Percentiles rank a stretch among this genome's conserved stretches.
phyloP scores from a whole-genome alignment of 2,113 vertebrate genomes.

The Phyllostomus discolor region DNA sequence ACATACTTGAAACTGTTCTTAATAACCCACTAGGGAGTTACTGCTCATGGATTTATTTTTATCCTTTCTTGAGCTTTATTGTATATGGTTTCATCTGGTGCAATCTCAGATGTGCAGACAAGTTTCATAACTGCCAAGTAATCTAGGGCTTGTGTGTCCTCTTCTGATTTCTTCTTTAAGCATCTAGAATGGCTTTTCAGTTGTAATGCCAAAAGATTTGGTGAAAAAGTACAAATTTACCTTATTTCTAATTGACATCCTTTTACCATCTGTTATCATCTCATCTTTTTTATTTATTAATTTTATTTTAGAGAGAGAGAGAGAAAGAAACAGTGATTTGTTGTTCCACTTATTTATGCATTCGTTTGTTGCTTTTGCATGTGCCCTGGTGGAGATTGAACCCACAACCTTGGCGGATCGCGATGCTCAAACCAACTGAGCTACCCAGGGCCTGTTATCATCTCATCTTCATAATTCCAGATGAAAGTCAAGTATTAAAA shows the following conservation, averaged over 20 bases:
- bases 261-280: background rate
- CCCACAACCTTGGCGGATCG: too few relatives aligned
- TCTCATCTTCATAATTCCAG: background rate
- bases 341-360: too few relatives aligned
- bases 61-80: background rate
- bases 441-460: background rate
- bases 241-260: background rate
- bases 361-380: too few relatives aligned
- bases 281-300: background rate
- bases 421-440: too few relatives aligned
- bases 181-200: background rate
- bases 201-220: background rate
- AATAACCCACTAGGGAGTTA: background rate
- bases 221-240: background rate
- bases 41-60: background rate
- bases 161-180: background rate
- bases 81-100: background rate
- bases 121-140: background rate
- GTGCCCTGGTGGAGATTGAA: too few relatives aligned
- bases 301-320: too few relatives aligned
- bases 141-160: background rate
- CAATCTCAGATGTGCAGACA: background rate
- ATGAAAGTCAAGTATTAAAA: background rate
- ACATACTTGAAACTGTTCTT: background rate
- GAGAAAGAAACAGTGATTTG: too few relatives aligned